Base-by-base conservation (phyloP, 2,113 vertebrate genomes). In the Scopus umbretta region DNA sequence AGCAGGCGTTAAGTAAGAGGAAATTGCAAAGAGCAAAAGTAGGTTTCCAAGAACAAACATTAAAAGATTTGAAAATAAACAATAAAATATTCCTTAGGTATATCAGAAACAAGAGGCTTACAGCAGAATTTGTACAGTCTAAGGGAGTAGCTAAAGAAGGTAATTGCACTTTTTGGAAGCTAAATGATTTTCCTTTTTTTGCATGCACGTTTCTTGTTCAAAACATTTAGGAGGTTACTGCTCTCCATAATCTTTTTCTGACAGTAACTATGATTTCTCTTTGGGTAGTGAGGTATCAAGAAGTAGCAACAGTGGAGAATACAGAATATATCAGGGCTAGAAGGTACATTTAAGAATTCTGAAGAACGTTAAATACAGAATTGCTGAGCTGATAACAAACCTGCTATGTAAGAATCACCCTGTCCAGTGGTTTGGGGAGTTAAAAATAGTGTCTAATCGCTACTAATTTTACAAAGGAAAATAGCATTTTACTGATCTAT, bases 1-100 rank as follows among this genome's bases (percentile, higher is more conserved):
- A 90, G 88, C 94, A 90, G 95, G 82, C 50, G 13, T 94, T 96
- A 96, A 96, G 93, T 96, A 97, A 97, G 94, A 96, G 96, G 96
- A 97, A 97, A 97, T 97, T 96, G 85, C 93, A 86, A 83, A 94
- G 82, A 83, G 88, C 55, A 80, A 82, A 95, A 95, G 80, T 88
- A 90, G 67, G 59, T 88, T 96, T 95, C 92, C 92, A 90, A 94
- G 95, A 96, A 92, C 92, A 97, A 97, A 95, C 94, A 95, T 38
- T 52, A 85, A 71, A 92, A 86, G 86, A 82, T 73, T 91, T 92
- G 82, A 97, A 97, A 97, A 97, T 53, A 97, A 97, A 97, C 96
- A 92, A 87, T 56, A 95, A 94, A 91, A 95, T 94, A 95, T 87
- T 94, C 76, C 55, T 92, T 87, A 87, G 38, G 73, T 84, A 19